Evolutionary conservation across 2,797 vertebrate species (phyloP).

Genomic region (Alouatta caraya): DNA sequence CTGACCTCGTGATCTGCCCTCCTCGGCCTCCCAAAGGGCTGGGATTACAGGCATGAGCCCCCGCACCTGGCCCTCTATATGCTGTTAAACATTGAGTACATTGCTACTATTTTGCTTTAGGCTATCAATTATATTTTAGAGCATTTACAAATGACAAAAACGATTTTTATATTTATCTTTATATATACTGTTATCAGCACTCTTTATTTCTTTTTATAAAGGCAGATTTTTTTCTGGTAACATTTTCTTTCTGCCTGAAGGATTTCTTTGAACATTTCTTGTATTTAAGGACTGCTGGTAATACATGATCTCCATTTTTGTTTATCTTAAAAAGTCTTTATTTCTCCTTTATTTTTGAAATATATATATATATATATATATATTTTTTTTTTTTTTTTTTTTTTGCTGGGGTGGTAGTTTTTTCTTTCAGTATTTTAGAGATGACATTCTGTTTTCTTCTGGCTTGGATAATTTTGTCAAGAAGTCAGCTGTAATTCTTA

Average conservation of each 20-base stretch:
- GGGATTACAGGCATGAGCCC: no score
- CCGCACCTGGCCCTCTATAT: not conserved
- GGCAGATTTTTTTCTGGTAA: not conserved
- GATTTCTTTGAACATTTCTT: not conserved
- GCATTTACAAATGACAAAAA: not conserved
- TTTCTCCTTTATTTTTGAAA: conserved; percentile 19
- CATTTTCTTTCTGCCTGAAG: not conserved
- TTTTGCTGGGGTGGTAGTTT: not conserved
- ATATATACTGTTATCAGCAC: not conserved
- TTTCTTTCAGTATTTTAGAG: not conserved
- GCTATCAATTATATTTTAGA: conserved; percentile 4
- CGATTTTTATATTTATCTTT: not conserved
- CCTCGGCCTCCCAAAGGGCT: no score
- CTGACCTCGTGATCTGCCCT: no score
- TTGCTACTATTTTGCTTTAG: not conserved
- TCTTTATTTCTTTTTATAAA: not conserved
- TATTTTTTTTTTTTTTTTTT: not conserved
- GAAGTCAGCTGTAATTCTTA: not conserved
- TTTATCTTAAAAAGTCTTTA: not conserved
- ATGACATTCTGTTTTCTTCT: not conserved
- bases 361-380: not conserved
- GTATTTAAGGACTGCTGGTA: not conserved
- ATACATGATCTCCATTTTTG: not conserved
- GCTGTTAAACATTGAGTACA: not conserved
- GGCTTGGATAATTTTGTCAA: not conserved